Conservation (phyloP, 1,140 invertebrate species). For the Harlomillsia oculata region DNA sequence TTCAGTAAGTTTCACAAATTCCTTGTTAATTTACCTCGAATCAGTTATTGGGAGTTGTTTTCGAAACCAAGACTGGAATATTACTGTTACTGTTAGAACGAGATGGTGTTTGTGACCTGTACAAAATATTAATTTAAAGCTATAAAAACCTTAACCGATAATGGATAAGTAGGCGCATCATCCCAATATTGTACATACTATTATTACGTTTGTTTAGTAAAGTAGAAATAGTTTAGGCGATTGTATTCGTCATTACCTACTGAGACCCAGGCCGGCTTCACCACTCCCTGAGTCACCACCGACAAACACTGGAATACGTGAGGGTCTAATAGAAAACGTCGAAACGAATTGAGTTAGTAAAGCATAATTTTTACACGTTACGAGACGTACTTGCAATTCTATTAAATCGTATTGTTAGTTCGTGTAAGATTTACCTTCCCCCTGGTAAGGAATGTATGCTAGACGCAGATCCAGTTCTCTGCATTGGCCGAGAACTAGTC, state of each 20-base stretch:
- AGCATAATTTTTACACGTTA: neutral
- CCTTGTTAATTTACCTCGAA: no score
- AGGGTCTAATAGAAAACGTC: constrained; percentile 14
- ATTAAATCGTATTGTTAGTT: neutral
- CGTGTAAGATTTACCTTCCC: constrained; percentile 60
- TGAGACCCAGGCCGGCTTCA: constrained; percentile 15
- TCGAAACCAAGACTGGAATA: constrained; percentile 23
- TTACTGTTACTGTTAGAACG: constrained; percentile 35
- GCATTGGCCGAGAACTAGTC: constrained; percentile 51
- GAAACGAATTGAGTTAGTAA: neutral
- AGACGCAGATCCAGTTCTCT: constrained; percentile 57
- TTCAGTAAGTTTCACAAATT: no score
- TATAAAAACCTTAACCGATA: neutral
- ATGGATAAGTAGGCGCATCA: neutral
- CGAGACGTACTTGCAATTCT: neutral
- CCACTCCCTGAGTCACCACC: constrained; percentile 26
- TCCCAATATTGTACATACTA: no score
- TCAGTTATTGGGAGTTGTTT: constrained; percentile 14
- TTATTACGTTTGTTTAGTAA: no score
- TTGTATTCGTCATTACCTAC: constrained; percentile 31
- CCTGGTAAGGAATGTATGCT: constrained; percentile 73
- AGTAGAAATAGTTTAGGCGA: no score
- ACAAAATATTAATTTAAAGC: neutral
- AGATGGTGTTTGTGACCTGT: no score
- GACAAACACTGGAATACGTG: constrained; percentile 32